Base-by-base conservation (phyloP, 2,797 vertebrate genomes). In the Ataeniobius toweri region DNA sequence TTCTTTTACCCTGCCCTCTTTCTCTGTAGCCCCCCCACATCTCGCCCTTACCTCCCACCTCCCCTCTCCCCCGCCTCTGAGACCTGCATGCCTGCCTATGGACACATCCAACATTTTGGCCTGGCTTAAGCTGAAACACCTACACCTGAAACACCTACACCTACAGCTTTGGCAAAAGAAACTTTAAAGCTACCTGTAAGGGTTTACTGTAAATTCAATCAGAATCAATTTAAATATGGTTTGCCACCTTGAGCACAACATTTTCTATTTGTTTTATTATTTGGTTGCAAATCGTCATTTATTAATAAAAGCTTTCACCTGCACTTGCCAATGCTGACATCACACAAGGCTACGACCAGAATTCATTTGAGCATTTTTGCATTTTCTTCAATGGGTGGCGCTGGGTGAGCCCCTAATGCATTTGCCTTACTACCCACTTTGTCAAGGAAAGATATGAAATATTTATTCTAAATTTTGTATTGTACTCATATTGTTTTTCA, bases 101-200 rank as follows among this genome's bases (percentile, higher is more conserved):
- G 87, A 89, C 91, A 84, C 88, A 65, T 84, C 79, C 73, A 76
- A 61, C 82, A 72, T 69, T 75, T 77, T 75, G 55, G 51, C 78
- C 65, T 74, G 7, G 10, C n/a, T 70, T 50, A 71, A 61, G 56
- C 78, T 76, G 71, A 72, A 53, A 55, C 13, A 36, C 44, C 3
- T 74, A 36, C 9, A 80, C 48, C 31, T 80, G 65, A 77, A 90
- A 87, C 41, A 13, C 31, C 58, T 31, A 7, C 28, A 61, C 9
- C 14, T 63, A 9, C 61, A 20, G 3, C 36, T n/a, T 56, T 48
- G 41, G 16, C n/a, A 53, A 3, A 13, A n/a, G 28, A 16, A 39
- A 50, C n/a, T 41, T 73, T 50, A 44, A 67, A 67, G 65, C 22
- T 67, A 14, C 36, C 36, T 41, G 18, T 67, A 8, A 67, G 9